Conservation (phyloP, 23 tunicate genomes). For the Phallusia fumigata region DNA sequence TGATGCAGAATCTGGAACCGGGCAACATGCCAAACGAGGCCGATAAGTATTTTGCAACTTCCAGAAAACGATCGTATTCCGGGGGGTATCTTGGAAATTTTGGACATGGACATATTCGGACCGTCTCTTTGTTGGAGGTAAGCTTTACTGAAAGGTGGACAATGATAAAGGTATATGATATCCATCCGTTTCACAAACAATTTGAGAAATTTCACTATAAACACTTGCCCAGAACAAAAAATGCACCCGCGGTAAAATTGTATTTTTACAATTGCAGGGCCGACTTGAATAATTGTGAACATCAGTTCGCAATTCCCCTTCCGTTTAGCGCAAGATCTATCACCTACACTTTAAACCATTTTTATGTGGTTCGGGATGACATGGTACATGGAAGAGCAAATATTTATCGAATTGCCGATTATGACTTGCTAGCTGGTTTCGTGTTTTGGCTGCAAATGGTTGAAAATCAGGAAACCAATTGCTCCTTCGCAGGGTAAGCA, state of each 20-base stretch:
- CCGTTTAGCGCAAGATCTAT: constrained; percentile 37
- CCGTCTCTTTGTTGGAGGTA: neutral
- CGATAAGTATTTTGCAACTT: neutral
- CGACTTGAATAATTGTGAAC: neutral
- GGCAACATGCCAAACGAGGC: neutral
- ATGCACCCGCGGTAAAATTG: neutral
- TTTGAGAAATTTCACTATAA: too few species aligned
- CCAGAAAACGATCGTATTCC: neutral
- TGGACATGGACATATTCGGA: neutral
- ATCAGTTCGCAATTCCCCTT: constrained; percentile 30
- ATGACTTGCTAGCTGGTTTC: constrained; percentile 28
- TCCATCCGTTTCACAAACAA: too few species aligned
- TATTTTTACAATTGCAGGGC: neutral
- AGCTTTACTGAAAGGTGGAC: too few species aligned
- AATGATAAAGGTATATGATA: too few species aligned
- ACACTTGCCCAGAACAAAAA: too few species aligned
- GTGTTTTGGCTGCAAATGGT: constrained; percentile 19
- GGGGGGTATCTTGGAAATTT: neutral
- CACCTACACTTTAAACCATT: constrained; percentile 8
- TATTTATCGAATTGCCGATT: constrained; percentile 17
- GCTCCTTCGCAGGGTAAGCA: neutral
- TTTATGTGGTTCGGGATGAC: constrained; percentile 36
- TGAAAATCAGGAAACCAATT: neutral
- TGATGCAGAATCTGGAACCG: neutral
- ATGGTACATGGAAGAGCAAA: neutral